Conservation (phyloP, 2,888 invertebrate species). For the Caenorhabditis afra region DNA sequence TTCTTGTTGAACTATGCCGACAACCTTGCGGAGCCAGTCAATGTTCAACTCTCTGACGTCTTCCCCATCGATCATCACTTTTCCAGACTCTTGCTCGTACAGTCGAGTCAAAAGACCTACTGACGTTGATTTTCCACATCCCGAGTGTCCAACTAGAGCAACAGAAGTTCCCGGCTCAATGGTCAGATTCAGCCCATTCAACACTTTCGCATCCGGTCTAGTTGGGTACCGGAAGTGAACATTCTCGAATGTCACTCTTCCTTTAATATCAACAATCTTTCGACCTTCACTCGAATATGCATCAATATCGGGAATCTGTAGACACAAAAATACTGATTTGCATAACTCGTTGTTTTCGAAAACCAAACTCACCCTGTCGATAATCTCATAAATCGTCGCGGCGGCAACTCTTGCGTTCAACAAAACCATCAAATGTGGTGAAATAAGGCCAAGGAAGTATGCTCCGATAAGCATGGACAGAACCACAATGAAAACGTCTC, state of each 20-base stretch:
- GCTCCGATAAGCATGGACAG: conserved; percentile 72
- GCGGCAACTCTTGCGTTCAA: conserved; percentile 68
- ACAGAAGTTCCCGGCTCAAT: conserved; percentile 71
- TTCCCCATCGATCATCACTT: conserved; percentile 70
- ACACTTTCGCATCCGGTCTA: conserved; percentile 62
- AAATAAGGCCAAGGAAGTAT: conserved; percentile 68
- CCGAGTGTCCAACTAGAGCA: conserved; percentile 71
- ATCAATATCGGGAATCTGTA: conserved; percentile 69
- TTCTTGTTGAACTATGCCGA: conserved; percentile 78
- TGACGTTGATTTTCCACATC: conserved; percentile 72
- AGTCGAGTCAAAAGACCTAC: conserved; percentile 68
- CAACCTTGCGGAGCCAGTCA: conserved; percentile 68
- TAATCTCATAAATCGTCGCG: conserved; percentile 65
- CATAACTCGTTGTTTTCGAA: not conserved
- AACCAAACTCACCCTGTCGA: conserved; percentile 57
- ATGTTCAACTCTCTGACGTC: conserved; percentile 71
- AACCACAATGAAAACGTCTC: conserved; percentile 75
- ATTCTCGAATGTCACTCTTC: conserved; percentile 70
- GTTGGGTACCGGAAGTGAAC: conserved; percentile 76
- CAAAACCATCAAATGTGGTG: conserved; percentile 70
- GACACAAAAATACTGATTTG: not conserved
- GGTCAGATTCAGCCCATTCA: conserved; percentile 66
- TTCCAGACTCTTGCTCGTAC: conserved; percentile 67
- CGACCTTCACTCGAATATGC: conserved; percentile 66
- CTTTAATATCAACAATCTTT: conserved; percentile 41